Evolutionary conservation across 2,797 vertebrate genomes (phyloP).

Genomic region (Gambelia wislizenii): DNA sequence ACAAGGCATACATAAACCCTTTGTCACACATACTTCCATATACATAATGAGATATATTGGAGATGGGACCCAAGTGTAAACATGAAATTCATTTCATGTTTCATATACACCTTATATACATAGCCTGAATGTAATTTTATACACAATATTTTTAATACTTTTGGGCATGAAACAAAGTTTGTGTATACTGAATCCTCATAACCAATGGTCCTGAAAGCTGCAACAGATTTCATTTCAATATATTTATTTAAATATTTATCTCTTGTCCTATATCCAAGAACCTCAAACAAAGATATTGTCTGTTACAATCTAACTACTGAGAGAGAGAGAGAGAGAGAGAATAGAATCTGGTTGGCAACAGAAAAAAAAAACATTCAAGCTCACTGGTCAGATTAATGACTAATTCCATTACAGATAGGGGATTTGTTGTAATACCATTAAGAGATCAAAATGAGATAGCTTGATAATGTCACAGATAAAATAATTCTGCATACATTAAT

Average conservation of each 20-base stretch:
- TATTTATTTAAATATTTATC: background rate
- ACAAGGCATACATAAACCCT: background rate
- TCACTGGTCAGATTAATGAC: constrained; percentile 54
- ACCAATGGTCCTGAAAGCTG: background rate
- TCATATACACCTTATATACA: no score
- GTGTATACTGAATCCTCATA: no score
- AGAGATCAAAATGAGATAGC: constrained; percentile 52
- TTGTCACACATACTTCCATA: no score
- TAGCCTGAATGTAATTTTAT: no score
- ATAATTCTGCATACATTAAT: constrained; percentile 10
- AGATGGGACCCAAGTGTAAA: no score
- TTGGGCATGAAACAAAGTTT: no score
- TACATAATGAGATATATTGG: no score
- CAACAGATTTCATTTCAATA: constrained; percentile 20
- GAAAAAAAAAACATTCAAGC: constrained; percentile 14
- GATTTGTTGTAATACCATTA: constrained; percentile 68
- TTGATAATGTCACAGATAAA: constrained; percentile 38
- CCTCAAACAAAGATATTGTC: background rate
- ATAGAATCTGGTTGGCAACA: background rate
- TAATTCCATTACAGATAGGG: constrained; percentile 54
- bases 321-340: constrained; percentile 21
- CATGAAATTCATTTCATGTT: no score
- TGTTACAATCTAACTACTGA: background rate
- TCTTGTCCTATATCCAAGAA: no score
- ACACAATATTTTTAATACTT: no score